These are phyloP conservation scores for Erinaceus europaeus DNA, from an alignment of 2,113 vertebrate genomes.

Conservation along the genomic window DNA sequence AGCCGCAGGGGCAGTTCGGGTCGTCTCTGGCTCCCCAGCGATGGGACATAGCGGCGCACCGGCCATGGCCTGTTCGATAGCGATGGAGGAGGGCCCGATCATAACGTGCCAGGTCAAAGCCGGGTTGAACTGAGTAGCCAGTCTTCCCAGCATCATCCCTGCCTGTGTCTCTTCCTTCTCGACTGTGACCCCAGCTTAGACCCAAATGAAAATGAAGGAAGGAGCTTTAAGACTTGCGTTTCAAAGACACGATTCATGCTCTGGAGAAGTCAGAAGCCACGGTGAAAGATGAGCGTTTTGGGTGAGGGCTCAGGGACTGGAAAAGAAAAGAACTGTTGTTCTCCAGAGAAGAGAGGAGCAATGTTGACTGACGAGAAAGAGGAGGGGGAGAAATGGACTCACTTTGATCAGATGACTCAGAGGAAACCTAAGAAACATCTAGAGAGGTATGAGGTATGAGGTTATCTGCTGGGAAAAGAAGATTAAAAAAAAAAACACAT, in stretches of 20 bases:
- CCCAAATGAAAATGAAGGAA: background rate
- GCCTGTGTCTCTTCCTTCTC: background rate
- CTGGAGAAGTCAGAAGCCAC: background rate
- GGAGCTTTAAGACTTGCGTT: slow-evolving; percentile 30
- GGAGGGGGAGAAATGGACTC: background rate
- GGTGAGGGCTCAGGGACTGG: background rate
- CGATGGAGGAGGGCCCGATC: no score
- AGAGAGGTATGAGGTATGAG: background rate
- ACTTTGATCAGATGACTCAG: slow-evolving; percentile 26
- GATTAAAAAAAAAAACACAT: background rate
- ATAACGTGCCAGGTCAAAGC: no score
- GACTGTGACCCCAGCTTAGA: background rate
- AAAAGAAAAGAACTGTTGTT: slow-evolving; percentile 63
- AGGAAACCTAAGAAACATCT: slow-evolving; percentile 18
- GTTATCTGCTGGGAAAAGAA: background rate
- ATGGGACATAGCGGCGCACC: no score
- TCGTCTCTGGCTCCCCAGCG: no score
- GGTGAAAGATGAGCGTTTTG: slow-evolving; percentile 12
- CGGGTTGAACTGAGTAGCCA: no score
- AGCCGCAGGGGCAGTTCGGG: no score
- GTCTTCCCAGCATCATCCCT: background rate
- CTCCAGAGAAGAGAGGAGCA: background rate
- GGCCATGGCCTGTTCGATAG: no score
- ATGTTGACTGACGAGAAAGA: background rate
- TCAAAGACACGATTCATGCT: slow-evolving; percentile 29